Evolutionary conservation across 1,140 invertebrate species (phyloP), one percentile per base, ranked within the genome.

Genomic region (Lordiphosa mommai): DNA sequence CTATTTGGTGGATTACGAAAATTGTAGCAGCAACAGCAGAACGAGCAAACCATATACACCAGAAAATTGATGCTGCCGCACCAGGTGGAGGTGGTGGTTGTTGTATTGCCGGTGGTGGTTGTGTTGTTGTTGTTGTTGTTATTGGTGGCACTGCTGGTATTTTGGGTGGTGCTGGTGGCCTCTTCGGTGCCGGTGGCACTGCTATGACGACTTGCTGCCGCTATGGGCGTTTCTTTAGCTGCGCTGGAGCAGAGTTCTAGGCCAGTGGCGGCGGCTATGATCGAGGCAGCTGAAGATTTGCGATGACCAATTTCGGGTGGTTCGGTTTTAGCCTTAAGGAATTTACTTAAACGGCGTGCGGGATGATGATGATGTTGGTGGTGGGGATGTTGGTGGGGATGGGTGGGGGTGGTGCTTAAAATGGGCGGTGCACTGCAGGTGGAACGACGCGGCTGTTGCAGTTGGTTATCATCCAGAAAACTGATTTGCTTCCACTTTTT

Each of bases 1-100:
- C 86, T 88, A 66, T 86, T 61, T 41, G 80, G 86, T 41, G 86
- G 84, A 56, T 84, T 88, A 37, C 86, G 85, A 50, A 74, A 88
- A 46, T 88, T 88, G 65, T 88, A 88, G 69, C 86, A 88, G 67
- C 86, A 88, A 63, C 86, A 88, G 49, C 86, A 88, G 30, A 88
- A 88, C 53, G 86, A 88, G 77, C 86, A 88, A 53, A 88, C 86
- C 86, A 88, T 88, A 86, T 88, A 88, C 60, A 88, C 80, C 34
- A 88, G 53, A 61, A 88, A 88, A 32, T 88, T 88, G 38, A 88
- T 76, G 65, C 86, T 79, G 61, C 86, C 67, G 57, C 86, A 88
- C 86, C 86, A 88, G 50, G 77, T 84, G n/a, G 73, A 72, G 34
- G 77, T 85, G 27, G 67, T 50, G 38, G 65, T 61, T 46, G 68